Evolutionary conservation across 1,140 invertebrate genomes (phyloP).

Genomic region (Euura saliciscinereae): DNA sequence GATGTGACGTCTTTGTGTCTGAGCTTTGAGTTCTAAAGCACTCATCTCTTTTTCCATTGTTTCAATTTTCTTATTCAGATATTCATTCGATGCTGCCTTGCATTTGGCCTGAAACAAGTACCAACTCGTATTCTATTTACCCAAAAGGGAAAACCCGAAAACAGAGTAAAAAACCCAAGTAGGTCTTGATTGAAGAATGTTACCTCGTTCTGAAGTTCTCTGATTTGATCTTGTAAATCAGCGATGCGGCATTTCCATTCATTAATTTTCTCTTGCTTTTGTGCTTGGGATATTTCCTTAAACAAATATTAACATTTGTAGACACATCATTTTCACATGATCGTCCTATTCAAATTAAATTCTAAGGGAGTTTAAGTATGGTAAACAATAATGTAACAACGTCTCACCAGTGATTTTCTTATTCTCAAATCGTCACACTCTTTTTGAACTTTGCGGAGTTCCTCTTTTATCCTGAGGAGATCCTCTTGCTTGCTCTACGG

Average conservation of each 20-base stretch:
- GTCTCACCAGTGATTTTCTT: conserved; percentile 30
- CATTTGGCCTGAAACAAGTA: conserved; percentile 34
- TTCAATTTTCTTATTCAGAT: conserved; percentile 38
- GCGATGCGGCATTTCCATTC: conserved; percentile 32
- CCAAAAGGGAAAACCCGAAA: no score
- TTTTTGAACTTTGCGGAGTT: conserved; percentile 41
- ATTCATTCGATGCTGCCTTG: conserved; percentile 41
- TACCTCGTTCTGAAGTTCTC: conserved; percentile 44
- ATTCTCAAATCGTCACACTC: conserved; percentile 45
- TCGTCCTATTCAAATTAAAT: no score
- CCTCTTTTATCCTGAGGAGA: conserved; percentile 39
- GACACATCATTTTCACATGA: no score
- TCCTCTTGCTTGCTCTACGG: conserved; percentile 17
- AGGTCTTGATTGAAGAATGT: neutral
- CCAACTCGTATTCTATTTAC: conserved; percentile 7
- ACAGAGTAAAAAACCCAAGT: no score
- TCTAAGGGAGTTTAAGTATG: no score
- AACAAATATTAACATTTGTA: conserved; percentile 13
- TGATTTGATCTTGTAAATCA: conserved; percentile 41
- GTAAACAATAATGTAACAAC: neutral
- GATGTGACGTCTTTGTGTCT: conserved; percentile 32
- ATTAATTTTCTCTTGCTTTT: conserved; percentile 33
- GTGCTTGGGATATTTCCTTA: conserved; percentile 35
- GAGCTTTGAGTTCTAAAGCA: conserved; percentile 30
- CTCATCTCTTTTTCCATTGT: conserved; percentile 40